These are phyloP conservation scores for Dascillus cervinus DNA, from an alignment of 2,888 invertebrate species.

Conservation along the genomic window DNA sequence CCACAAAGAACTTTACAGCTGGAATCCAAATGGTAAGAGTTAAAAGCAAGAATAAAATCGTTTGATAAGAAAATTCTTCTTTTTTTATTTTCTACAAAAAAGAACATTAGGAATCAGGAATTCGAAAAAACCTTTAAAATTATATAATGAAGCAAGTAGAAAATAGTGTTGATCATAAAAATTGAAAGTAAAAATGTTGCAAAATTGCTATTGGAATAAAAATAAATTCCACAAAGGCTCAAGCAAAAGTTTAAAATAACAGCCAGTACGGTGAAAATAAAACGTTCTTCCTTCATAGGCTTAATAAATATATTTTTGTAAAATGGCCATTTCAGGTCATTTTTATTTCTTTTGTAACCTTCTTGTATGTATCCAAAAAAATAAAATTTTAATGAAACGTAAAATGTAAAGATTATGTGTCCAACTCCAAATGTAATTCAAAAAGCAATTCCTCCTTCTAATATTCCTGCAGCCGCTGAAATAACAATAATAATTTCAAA, in stretches of 20 bases:
- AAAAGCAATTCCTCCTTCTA: slow-evolving; percentile 56
- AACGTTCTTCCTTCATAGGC: slow-evolving; percentile 15
- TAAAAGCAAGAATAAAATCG: slow-evolving; percentile 54
- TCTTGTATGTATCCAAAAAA: slow-evolving; percentile 35
- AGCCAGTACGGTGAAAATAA: background rate
- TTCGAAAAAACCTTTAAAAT: slow-evolving; percentile 62
- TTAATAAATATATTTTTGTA: slow-evolving; percentile 9
- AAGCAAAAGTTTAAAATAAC: slow-evolving; percentile 1
- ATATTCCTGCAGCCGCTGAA: slow-evolving; percentile 58
- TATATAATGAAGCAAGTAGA: slow-evolving; percentile 74
- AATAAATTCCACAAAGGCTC: slow-evolving; percentile 2
- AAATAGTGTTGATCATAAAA: slow-evolving; percentile 71
- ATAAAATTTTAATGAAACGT: slow-evolving; percentile 35
- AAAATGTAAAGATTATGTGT: slow-evolving; percentile 53
- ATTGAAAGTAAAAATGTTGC: slow-evolving; percentile 71
- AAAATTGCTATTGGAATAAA: too few species aligned
- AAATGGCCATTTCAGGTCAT: slow-evolving; percentile 37
- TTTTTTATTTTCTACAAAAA: slow-evolving; percentile 49
- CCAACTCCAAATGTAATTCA: slow-evolving; percentile 64
- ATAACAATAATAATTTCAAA: too few species aligned
- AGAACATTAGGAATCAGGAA: slow-evolving; percentile 9
- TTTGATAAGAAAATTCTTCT: slow-evolving; percentile 55
- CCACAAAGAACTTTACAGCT: slow-evolving; percentile 63
- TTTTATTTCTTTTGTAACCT: slow-evolving; percentile 35
- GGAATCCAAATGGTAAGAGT: slow-evolving; percentile 58